phyloP scores from a whole-genome alignment of 2,888 invertebrate genomes.

The Sesia bembeciformis region DNA sequence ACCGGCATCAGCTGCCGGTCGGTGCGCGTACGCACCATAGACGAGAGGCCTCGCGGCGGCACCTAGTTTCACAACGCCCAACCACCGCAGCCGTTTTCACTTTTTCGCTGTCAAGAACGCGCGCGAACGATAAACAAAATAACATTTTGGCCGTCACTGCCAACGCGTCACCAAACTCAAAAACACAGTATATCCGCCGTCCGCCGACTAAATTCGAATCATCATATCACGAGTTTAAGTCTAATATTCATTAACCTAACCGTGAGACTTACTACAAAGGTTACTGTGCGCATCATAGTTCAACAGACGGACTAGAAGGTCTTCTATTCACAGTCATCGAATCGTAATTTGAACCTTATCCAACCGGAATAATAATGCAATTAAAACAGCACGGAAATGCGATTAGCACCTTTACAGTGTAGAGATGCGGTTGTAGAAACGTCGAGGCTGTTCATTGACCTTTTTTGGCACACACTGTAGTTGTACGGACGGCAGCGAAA shows the following conservation, averaged over 20 bases:
- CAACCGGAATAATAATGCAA: slow-evolving; percentile 24
- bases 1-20: slow-evolving; percentile 19
- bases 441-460: slow-evolving; percentile 74
- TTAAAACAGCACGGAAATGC: slow-evolving; percentile 20
- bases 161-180: slow-evolving; percentile 26
- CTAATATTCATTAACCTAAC: slow-evolving; percentile 34
- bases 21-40: slow-evolving; percentile 10
- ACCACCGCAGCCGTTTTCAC: slow-evolving; percentile 69
- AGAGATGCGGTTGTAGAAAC: slow-evolving; percentile 52
- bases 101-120: slow-evolving; percentile 75
- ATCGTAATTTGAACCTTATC: slow-evolving; percentile 45
- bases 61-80: slow-evolving; percentile 65
- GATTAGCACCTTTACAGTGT: slow-evolving; percentile 36
- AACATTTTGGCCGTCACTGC: slow-evolving; percentile 69
- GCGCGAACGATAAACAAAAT: slow-evolving; percentile 69
- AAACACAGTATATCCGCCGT: slow-evolving; percentile 25
- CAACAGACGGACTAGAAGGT: slow-evolving; percentile 42
- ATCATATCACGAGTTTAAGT: slow-evolving; percentile 30
- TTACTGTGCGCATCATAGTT: slow-evolving; percentile 30
- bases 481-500: slow-evolving; percentile 32
- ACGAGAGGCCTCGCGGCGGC: slow-evolving; percentile 28
- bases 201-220: slow-evolving; percentile 25
- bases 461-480: slow-evolving; percentile 59
- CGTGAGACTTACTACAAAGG: slow-evolving; percentile 31
- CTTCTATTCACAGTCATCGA: slow-evolving; percentile 23